Percentiles rank a stretch among this genome's conserved stretches.
Conservation (phyloP, 2,113 vertebrate genomes). For the Pontoporia blainvillei region DNA sequence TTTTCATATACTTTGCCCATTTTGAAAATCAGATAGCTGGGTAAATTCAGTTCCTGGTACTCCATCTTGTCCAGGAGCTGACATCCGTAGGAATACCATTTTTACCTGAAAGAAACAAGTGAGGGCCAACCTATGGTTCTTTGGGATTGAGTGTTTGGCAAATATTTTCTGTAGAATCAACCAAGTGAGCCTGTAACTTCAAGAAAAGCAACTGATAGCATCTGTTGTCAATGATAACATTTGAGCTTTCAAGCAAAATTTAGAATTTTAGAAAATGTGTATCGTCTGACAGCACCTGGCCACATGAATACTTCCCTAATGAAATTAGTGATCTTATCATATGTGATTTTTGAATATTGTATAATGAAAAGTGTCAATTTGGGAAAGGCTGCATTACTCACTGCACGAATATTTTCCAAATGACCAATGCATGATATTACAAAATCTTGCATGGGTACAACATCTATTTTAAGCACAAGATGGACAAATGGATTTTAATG, state of each 20-base stretch:
- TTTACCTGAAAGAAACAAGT: neutral
- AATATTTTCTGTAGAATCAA: neutral
- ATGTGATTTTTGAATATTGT: neutral
- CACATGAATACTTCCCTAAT: neutral
- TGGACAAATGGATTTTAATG: neutral
- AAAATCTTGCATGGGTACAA: neutral
- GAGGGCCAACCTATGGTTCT: neutral
- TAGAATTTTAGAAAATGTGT: neutral
- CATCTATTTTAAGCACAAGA: neutral
- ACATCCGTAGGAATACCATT: neutral
- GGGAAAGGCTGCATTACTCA: neutral
- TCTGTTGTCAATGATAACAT: neutral
- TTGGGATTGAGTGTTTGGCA: neutral
- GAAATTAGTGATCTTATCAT: neutral
- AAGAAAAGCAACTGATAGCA: neutral
- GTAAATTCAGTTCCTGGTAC: neutral
- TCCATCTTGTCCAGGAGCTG: neutral
- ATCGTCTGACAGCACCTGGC: neutral
- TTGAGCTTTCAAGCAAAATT: slow-evolving; percentile 7
- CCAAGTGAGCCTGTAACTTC: neutral
- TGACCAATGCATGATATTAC: neutral
- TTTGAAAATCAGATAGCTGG: neutral
- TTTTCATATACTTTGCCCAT: neutral
- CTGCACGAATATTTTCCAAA: neutral
- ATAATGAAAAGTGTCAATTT: neutral